A percentile compares a stretch with the other conserved stretches of the same genome.
Evolutionary conservation across 2,113 vertebrate genomes (phyloP).

Genomic region (Rhombomys opimus): DNA sequence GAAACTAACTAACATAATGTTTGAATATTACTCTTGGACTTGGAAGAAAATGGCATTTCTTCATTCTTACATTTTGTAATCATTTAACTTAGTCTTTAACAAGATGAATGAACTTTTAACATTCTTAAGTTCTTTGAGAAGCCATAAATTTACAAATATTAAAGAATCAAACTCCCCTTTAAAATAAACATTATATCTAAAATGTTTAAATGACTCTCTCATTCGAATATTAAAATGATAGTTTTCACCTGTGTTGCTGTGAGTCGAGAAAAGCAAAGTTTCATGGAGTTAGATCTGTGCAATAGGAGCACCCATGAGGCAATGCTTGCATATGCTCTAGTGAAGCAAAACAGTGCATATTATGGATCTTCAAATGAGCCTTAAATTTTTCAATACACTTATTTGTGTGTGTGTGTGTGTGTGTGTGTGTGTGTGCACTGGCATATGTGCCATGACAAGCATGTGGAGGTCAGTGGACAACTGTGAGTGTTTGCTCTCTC

Average conservation of each 20-base stretch:
- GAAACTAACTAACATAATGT: neutral
- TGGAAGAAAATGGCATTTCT: conserved; percentile 35
- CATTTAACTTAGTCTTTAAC: conserved; percentile 25
- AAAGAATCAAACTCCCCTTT: neutral
- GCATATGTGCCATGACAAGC: neutral
- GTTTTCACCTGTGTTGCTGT: neutral
- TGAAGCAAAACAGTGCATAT: neutral
- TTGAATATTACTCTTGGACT: conserved; percentile 26
- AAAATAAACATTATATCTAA: conserved; percentile 10
- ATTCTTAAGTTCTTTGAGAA: conserved; percentile 26
- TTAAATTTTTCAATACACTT: neutral
- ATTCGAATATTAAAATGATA: conserved; percentile 17
- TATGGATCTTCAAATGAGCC: neutral
- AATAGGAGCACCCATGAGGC: neutral
- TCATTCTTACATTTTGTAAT: conserved; percentile 42
- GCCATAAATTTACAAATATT: conserved; percentile 30
- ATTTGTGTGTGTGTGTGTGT: neutral
- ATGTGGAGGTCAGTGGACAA: neutral
- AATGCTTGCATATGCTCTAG: neutral
- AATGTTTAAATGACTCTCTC: neutral
- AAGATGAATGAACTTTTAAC: neutral
- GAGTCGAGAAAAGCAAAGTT: neutral
- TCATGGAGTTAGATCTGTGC: neutral
- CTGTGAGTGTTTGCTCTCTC: neutral
- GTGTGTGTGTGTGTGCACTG: neutral